These are phyloP conservation scores for Ferdinandea cuprea DNA, from an alignment of 2,888 invertebrate species.

Conservation along the genomic window DNA sequence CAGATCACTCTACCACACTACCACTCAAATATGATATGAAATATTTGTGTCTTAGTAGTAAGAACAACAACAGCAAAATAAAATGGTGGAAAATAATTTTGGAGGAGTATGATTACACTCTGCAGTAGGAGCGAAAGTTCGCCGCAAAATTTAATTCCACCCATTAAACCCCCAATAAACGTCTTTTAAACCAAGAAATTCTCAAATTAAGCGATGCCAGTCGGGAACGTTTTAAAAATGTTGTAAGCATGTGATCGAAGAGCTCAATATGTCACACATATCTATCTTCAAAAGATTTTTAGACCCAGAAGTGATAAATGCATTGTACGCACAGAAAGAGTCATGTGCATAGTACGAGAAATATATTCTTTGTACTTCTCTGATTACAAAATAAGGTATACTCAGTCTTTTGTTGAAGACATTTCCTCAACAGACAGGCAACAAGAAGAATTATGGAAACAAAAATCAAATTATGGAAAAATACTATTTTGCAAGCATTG, in stretches of 20 bases:
- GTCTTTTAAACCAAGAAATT: no score
- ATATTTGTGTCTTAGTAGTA: slow-evolving; percentile 7
- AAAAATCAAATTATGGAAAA: slow-evolving; percentile 1
- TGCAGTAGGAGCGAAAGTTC: not conserved
- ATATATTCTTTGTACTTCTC: no score
- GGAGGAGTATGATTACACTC: slow-evolving; percentile 5
- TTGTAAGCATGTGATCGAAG: not conserved
- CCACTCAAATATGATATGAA: slow-evolving; percentile 1
- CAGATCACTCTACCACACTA: no score
- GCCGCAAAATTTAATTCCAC: no score
- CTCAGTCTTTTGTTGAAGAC: no score
- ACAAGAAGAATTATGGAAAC: no score
- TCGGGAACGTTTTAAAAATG: no score
- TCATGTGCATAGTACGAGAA: no score
- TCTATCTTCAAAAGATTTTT: slow-evolving; percentile 12
- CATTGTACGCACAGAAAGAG: not conserved
- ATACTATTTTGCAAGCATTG: not conserved
- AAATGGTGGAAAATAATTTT: slow-evolving; percentile 6
- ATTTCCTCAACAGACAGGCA: no score
- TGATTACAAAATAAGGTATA: no score
- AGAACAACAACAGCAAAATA: slow-evolving; percentile 9
- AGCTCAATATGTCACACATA: not conserved
- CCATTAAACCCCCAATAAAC: no score
- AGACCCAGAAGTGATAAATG: not conserved
- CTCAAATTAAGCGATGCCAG: no score